Evolutionary conservation across 2,113 vertebrate species (phyloP), one percentile per base, ranked within the genome.

Genomic region (Oryzias celebensis): DNA sequence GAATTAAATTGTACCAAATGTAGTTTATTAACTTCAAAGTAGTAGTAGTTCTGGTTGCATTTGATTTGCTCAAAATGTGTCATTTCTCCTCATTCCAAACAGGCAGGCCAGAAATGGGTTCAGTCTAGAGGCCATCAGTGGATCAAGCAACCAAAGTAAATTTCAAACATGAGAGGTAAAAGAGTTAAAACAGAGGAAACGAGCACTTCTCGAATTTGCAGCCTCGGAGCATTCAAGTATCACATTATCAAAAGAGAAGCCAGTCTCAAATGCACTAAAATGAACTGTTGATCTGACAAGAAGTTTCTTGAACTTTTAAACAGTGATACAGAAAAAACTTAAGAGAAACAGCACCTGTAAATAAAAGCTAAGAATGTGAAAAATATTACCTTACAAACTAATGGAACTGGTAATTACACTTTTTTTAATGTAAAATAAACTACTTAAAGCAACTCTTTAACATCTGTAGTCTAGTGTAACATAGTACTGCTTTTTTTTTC

Each of bases 31-130:
- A 16, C 51, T 36, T 36, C 12, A 2, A 36, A 36, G 43, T 58
- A n/a, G 62, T 12, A 18, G 28, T 47, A 22, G 41, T 20, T 42
- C 67, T 4, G 46, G 15, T 14, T 49, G 23, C 1, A 5, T 56
- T 47, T 16, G 15, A 48, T 42, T 50, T 14, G 31, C 62, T 88
- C 85, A 84, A 68, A 42, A 58, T 79, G 84, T 83, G 81, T 84
- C 82, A 87, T 86, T 85, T 88, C 85, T 83, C 59, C 65, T 64
- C 26, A 55, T 46, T 28, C 55, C 58, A 65, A 70, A 79, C 49
- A 78, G 62, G 26, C 18, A 75, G 70, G 31, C 24, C 68, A 72
- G 58, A 65, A 28, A 54, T 56, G 80, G 18, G 56, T 65, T 55
- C 26, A 41, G 62, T 62, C 51, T n/a, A 26, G 22, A 71, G 52